phyloP scores from a whole-genome alignment of 2,113 vertebrate species.

The Epinephelus moara region DNA sequence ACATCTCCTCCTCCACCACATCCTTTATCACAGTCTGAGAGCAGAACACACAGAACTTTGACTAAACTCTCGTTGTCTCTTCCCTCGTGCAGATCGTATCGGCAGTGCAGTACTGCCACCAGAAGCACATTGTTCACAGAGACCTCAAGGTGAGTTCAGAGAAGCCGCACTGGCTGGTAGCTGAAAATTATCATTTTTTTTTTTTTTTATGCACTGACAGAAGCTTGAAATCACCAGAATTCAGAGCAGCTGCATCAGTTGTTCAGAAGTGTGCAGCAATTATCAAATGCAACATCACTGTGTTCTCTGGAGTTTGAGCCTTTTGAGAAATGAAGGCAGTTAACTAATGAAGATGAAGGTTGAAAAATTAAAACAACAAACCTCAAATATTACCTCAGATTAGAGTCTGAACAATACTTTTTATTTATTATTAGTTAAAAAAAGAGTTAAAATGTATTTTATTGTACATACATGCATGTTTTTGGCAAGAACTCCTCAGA shows the following conservation, averaged over 20 bases:
- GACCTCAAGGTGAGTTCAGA: conserved; percentile 94
- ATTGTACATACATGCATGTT: background rate
- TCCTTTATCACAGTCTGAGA: conserved; percentile 46
- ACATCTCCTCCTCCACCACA: conserved; percentile 52
- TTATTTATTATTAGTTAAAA: background rate
- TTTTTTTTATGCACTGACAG: background rate
- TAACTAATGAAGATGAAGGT: background rate
- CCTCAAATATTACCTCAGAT: background rate
- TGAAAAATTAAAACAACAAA: background rate
- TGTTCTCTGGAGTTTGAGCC: background rate
- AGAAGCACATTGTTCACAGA: conserved; percentile 98
- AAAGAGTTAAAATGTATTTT: background rate
- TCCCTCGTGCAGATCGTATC: conserved; percentile 92
- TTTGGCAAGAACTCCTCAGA: background rate
- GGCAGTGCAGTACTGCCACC: conserved; percentile 99
- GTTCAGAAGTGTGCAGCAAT: background rate
- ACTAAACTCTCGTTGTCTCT: conserved; percentile 21
- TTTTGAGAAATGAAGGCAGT: background rate
- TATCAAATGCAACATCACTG: background rate
- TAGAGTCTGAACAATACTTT: background rate
- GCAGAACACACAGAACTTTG: background rate
- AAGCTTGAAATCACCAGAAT: background rate
- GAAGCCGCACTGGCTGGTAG: too few species aligned
- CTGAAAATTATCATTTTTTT: background rate
- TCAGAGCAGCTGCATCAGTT: background rate